A percentile compares a stretch with the other conserved stretches of the same genome.
Conservation (phyloP, 2,797 vertebrate genomes). For the Neoniphon sammara region DNA sequence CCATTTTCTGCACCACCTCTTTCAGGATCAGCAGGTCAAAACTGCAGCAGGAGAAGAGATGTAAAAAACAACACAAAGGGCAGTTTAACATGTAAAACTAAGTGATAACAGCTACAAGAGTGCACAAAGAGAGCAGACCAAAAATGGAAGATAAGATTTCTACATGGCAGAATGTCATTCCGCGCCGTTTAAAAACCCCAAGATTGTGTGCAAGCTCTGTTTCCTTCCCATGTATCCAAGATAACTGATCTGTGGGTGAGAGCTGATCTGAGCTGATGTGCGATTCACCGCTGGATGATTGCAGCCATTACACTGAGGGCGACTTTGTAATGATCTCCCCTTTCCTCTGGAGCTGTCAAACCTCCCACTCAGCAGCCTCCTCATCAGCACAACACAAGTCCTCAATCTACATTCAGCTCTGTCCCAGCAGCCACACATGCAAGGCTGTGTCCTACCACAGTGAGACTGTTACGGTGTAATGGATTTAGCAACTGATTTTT, state of each 20-base stretch:
- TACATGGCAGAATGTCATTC: not conserved
- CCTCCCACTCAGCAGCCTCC: constrained; percentile 15
- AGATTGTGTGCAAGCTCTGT: too few relatives aligned
- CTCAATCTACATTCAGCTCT: not conserved
- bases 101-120: too few relatives aligned
- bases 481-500: not conserved
- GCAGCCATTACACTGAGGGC: not conserved
- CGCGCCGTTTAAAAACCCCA: not conserved
- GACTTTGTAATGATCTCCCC: too few relatives aligned
- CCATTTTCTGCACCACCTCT: constrained; percentile 99
- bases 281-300: constrained; percentile 12
- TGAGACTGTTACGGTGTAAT: not conserved
- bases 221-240: too few relatives aligned
- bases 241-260: not conserved
- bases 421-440: not conserved
- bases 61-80: not conserved
- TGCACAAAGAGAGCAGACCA: not conserved
- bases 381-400: constrained; percentile 9
- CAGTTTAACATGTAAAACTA: not conserved
- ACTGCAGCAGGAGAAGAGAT: constrained; percentile 76
- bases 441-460: not conserved
- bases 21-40: constrained; percentile 99
- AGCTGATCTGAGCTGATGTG: not conserved
- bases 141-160: not conserved
- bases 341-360: not conserved